Percentiles rank a stretch among this genome's conserved stretches.
Evolutionary conservation across 2,888 invertebrate species (phyloP).

Genomic region (Drosophila barbarae): DNA sequence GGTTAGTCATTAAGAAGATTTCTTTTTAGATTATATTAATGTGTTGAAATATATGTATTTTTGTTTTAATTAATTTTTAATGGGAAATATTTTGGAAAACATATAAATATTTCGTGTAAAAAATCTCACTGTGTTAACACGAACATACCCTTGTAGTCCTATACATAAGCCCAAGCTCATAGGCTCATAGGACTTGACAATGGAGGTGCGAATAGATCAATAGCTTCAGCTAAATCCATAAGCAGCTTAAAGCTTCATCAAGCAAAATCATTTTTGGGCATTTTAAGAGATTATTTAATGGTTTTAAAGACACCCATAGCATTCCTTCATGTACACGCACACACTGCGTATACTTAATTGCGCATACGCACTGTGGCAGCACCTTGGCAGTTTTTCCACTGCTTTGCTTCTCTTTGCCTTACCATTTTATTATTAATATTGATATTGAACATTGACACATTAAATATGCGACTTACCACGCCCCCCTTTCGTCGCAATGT

Average conservation of each 20-base stretch:
- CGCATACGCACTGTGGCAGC: slow-evolving; percentile 32
- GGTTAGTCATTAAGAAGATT: background rate
- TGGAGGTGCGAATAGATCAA: slow-evolving; percentile 66
- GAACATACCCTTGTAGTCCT: background rate
- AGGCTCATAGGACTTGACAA: slow-evolving; percentile 51
- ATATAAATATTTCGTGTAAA: background rate
- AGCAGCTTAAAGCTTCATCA: slow-evolving; percentile 43
- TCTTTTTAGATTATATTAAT: too few species aligned
- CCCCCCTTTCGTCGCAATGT: slow-evolving; percentile 51
- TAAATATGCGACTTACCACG: slow-evolving; percentile 49
- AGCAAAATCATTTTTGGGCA: slow-evolving; percentile 7
- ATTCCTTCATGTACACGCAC: background rate
- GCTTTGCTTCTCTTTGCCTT: background rate
- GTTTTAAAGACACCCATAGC: background rate
- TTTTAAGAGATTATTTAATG: slow-evolving; percentile 23
- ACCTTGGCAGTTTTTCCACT: slow-evolving; percentile 6
- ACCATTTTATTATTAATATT: background rate
- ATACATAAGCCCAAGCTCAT: background rate
- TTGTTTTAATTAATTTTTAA: background rate
- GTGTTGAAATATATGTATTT: background rate
- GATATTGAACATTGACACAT: slow-evolving; percentile 58
- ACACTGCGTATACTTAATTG: slow-evolving; percentile 34
- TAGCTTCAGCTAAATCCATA: slow-evolving; percentile 38
- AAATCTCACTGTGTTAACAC: too few species aligned
- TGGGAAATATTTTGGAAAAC: background rate